phyloP scores from a whole-genome alignment of 1,140 invertebrate species.

The Penaeus vannamei region DNA sequence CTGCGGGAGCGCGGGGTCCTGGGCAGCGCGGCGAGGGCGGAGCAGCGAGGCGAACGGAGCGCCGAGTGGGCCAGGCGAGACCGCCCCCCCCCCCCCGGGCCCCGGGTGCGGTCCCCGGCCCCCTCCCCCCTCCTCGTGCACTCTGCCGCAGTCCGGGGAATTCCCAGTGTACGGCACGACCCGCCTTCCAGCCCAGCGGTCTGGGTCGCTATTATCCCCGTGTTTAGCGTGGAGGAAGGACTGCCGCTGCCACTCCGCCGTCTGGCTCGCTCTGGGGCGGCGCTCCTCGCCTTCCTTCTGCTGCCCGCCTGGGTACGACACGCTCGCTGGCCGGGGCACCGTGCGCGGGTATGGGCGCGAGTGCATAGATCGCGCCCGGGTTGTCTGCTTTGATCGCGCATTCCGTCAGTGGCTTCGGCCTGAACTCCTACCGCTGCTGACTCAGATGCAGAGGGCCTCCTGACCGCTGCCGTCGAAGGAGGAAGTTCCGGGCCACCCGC shows the following conservation, averaged over 20 bases:
- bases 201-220: conserved; percentile 40
- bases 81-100: neutral
- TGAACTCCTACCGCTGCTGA: too few species aligned
- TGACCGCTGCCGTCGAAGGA: neutral
- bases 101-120: neutral
- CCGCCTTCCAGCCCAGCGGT: conserved; percentile 8
- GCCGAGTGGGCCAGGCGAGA: conserved; percentile 13
- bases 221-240: conserved; percentile 41
- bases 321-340: neutral
- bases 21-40: neutral
- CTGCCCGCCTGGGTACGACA: neutral
- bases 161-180: conserved; percentile 40
- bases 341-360: neutral
- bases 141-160: conserved; percentile 30
- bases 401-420: too few species aligned
- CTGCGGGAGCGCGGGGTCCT: too few species aligned
- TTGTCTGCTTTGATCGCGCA: too few species aligned
- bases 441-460: too few species aligned
- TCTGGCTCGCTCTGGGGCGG: neutral
- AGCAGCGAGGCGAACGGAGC: neutral
- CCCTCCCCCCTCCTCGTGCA: too few species aligned
- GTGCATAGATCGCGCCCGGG: neutral
- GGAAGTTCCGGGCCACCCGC: neutral
- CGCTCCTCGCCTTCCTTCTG: neutral
- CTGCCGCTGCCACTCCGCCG: neutral